Evolutionary conservation across 2,113 vertebrate species (phyloP), one percentile per base, ranked within the genome.

Genomic region (Butorides virescens): DNA sequence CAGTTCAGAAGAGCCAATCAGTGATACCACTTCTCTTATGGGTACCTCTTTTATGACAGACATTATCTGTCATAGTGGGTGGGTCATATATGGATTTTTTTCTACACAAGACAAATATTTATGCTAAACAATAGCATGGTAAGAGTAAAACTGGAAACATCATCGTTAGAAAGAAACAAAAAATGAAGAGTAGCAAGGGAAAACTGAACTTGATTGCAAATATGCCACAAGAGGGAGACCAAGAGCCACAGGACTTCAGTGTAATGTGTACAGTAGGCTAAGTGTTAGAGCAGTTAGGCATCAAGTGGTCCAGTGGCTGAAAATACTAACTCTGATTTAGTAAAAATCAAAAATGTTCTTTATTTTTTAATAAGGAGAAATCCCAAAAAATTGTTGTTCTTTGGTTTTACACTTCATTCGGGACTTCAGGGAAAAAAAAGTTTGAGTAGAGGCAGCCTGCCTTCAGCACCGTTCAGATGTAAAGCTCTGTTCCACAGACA

Each of bases 171-270:
- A 50, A 46, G 10, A 32, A 89, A 72, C 4, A 32, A 77, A 65
- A 73, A 56, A 13, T 11, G 4, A 82, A 36, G 39, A 27, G 21
- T 22, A 72, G 65, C 16, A 56, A 72, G 21, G 52, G 61, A 81
- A 86, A 74, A 65, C 39, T 34, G 68, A 91, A 63, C 15, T 75
- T 75, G 61, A 36, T 13, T 50, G 53, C 22, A 61, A 81, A 23
- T 21, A 4, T 6, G 74, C 95, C 97, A 96, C 95, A 95, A 97
- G 97, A 94, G 94, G 97, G 96, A 95, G 92, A 89, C 53, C 49
- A 86, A 79, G 70, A 49, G 53, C 63, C 14, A 5, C 44, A 50
- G 82, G 46, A 86, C 37, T 65, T 44, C 0, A 39, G 27, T 52
- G 36, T 27, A 9, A n/a, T 9, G 10, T 1, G 4, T 27, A 63